Conservation (phyloP, 1,140 invertebrate species). For the Charaxes varanes region DNA sequence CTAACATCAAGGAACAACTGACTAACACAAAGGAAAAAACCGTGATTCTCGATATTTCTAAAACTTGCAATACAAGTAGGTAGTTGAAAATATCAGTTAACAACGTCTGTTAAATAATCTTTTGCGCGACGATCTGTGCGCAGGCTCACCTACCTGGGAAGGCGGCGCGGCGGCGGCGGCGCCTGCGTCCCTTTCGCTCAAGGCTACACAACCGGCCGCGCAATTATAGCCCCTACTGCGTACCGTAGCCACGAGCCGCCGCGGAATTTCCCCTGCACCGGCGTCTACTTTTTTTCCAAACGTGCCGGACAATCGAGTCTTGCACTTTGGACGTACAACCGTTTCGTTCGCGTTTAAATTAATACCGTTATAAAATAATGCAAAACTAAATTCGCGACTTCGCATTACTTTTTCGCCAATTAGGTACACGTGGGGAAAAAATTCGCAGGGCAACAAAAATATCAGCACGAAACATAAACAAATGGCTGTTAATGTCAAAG, state of each 20-base stretch:
- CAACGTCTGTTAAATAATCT: constrained; percentile 30
- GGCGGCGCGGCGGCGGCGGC: constrained; percentile 46
- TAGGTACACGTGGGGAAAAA: not conserved
- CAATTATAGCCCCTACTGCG: constrained; percentile 29
- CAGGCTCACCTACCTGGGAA: constrained; percentile 45
- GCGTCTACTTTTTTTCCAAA: constrained; percentile 33
- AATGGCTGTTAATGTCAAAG: constrained; percentile 51
- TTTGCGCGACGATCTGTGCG: constrained; percentile 21
- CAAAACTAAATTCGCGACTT: too few relatives aligned
- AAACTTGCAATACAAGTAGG: too few relatives aligned
- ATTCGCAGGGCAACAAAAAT: constrained; percentile 20
- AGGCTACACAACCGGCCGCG: constrained; percentile 32
- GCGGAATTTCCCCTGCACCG: constrained; percentile 20
- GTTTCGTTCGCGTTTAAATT: constrained; percentile 17
- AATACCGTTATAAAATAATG: constrained; percentile 10
- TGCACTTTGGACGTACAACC: constrained; percentile 28
- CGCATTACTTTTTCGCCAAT: too few relatives aligned
- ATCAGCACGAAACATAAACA: constrained; percentile 42
- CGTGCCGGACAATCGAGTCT: constrained; percentile 39
- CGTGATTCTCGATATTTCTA: too few relatives aligned
- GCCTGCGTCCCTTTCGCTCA: constrained; percentile 63
- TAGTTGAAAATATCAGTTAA: constrained; percentile 9
- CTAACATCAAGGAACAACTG: too few relatives aligned
- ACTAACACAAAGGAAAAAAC: too few relatives aligned
- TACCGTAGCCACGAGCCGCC: constrained; percentile 1